These are phyloP conservation scores for Lepidurus apus DNA, from an alignment of 1,140 invertebrate genomes.

Conservation along the genomic window DNA sequence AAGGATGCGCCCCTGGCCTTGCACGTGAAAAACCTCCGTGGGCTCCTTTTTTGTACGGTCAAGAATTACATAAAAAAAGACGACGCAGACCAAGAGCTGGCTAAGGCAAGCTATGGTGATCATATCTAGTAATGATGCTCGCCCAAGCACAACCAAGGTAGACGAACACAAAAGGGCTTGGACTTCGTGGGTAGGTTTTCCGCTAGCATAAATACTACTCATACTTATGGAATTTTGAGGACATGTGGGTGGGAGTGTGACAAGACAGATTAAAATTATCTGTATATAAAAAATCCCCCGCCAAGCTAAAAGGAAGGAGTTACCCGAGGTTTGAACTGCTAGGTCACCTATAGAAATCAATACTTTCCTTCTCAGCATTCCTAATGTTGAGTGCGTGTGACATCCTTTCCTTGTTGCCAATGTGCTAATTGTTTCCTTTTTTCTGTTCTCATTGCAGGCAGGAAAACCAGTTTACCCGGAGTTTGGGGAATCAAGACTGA, in stretches of 20 bases:
- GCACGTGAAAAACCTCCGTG: conserved; percentile 8
- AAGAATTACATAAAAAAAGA: background rate
- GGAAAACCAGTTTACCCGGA: background rate
- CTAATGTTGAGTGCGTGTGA: background rate
- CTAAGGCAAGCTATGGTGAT: too few species aligned
- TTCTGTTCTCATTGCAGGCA: conserved; percentile 2
- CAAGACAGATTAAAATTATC: too few species aligned
- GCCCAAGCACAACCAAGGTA: background rate
- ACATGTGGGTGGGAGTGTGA: too few species aligned
- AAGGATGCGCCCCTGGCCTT: conserved; percentile 13
- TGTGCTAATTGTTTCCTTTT: background rate
- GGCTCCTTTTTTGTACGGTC: background rate
- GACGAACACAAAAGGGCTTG: background rate
- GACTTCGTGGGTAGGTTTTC: background rate
- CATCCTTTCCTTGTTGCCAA: background rate
- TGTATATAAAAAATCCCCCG: too few species aligned
- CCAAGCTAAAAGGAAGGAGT: background rate
- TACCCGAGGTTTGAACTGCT: background rate
- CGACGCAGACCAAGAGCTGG: background rate
- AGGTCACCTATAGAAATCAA: background rate
- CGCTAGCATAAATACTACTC: background rate
- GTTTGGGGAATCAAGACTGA: background rate
- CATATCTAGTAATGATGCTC: background rate
- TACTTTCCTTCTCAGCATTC: background rate
- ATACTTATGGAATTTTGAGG: too few species aligned